Evolutionary conservation across 23 tunicate genomes (phyloP), one percentile per base, ranked within the genome.

Genomic region (Styela clava): DNA sequence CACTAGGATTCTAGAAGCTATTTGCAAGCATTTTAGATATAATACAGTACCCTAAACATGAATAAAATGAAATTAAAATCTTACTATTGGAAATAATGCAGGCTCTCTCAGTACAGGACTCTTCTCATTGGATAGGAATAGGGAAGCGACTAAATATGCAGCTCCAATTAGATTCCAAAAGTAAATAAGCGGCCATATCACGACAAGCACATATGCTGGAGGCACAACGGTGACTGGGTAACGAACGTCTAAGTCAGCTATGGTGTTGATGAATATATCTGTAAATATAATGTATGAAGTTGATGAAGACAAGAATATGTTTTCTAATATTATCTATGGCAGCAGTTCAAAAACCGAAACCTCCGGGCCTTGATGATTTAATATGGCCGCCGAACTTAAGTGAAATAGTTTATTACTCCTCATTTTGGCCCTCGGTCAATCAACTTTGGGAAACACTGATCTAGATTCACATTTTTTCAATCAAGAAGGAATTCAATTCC

Each of bases 111-210:
- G 78, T 22, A 88, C 74, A 25, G 93, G 93, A 33, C 87, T 88
- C 77, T 88, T 83, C 37, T 83, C 77, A 5, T 68, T 62, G 26
- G 87, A 26, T 25, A 88, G 34, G 34, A 64, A 88, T 21, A 84
- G 34, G 2, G 93, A 88, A 2, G 78, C 85, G 1, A 78, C 24
- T 27, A 88, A 31, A 72, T 88, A 88, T 28, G 83, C 30, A 32
- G 83, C 29, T 24, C 80, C 87, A 28, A 69, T 74, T n/a, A 83
- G 24, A 76, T 88, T 88, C 93, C 93, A 88, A 1, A 83, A 2
- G 72, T 88, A 88, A 16, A 88, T 83, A 21, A 88, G 79, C 1
- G 93, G 93, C 93, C 93, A 88, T 1, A 88, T 65, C 33, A 88
- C 85, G 0, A 25, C 84, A 44, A 88, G 83, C 16, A 82, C 93